Evolutionary conservation across 2,888 invertebrate species (phyloP), one percentile per base, ranked within the genome.

Genomic region (Drosophila prostipennis): DNA sequence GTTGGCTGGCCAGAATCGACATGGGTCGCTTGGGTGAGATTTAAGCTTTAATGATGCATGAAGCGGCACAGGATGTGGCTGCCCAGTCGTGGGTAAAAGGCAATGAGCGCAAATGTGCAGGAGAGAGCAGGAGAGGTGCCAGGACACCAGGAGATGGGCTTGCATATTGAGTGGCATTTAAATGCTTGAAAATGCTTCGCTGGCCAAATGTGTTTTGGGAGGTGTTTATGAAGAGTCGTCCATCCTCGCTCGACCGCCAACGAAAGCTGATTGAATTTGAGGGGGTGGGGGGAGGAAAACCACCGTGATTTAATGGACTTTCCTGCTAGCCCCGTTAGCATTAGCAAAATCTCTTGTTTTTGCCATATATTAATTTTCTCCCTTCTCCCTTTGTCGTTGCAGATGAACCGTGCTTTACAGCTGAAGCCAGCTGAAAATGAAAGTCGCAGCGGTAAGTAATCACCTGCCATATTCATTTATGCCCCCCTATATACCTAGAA

Each of bases 341-440:
- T 26, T 26, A 26, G 39, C 45, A 29, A 45, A 49, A 51, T 56
- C 43, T 57, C 37, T 46, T 37, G 29, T 7, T 29, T 29, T 29
- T 29, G 29, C 29, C 48, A 16, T 16, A 37, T 52, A 70, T 40
- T 70, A 45, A 45, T 37, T 63, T 42, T 46, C 51, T 54, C 39
- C 34, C 8, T 5, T 52, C 34, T 52, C 42, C 48, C 6, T 37
- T 32, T 14, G 8, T 32, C 11, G 3, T 96, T 97, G 52, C 96
- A 99, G 99, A 99, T 99, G 99, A 99, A 98, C 96, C 98, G 99
- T 95, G 98, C 99, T 94, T 98, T 99, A 95, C 98, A 99, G 96
- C 98, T 99, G 95, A 99, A 99, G 94, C 98, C 98, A 94, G 98
- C 98, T 94, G 99, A 99, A 94, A 98, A 97, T 95, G 98, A 99